These are phyloP conservation scores for Phylloscopus collybita DNA, from an alignment of 2,797 vertebrate genomes.

Conservation along the genomic window DNA sequence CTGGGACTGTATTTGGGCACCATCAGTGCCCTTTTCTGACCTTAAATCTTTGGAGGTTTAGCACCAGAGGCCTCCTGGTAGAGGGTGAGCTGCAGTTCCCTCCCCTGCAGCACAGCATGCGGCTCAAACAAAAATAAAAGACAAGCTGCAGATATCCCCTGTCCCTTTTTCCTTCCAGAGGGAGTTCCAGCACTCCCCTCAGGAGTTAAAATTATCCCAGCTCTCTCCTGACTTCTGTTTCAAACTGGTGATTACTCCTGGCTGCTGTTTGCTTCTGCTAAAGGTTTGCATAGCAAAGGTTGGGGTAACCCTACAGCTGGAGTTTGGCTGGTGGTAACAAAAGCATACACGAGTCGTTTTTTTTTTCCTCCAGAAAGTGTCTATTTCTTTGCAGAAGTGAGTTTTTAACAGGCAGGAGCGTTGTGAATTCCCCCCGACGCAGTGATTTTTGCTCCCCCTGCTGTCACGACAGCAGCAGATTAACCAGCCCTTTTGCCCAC, in stretches of 20 bases:
- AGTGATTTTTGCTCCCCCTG: conserved; percentile 71
- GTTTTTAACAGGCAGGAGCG: background rate
- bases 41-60: background rate
- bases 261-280: background rate
- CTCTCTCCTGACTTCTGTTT: background rate
- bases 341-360: background rate
- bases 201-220: background rate
- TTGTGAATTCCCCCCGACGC: conserved; percentile 20
- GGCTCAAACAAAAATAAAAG: background rate
- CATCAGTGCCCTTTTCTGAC: background rate
- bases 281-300: background rate
- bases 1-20: background rate
- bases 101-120: background rate
- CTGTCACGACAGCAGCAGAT: conserved; percentile 50
- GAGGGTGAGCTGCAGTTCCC: accelerated
- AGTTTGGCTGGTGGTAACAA: background rate
- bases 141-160: background rate
- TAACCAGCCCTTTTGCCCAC: conserved; percentile 1
- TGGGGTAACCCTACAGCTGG: background rate
- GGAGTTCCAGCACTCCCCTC: background rate
- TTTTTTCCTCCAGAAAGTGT: background rate
- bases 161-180: background rate
- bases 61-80: background rate
- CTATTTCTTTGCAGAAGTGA: background rate
- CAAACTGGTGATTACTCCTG: background rate